A percentile compares a stretch with the other conserved stretches of the same genome.
Evolutionary conservation across 2,113 vertebrate species (phyloP).

Genomic region (Oryzias melastigma): DNA sequence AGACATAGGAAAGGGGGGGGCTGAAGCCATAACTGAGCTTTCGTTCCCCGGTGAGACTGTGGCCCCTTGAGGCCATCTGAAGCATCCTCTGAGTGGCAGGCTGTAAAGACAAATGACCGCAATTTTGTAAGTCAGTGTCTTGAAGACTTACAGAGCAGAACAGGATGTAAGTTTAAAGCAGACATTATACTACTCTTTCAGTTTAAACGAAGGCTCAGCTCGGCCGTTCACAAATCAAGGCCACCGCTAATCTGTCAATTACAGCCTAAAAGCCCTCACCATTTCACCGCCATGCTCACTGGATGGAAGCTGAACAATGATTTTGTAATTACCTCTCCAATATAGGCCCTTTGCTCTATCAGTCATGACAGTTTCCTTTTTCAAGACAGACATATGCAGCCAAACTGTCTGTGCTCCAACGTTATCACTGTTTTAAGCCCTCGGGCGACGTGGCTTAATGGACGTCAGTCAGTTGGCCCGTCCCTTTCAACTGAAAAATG

Average conservation of each 20-base stretch:
- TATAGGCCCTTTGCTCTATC: conserved; percentile 14
- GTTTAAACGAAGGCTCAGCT: conserved; percentile 40
- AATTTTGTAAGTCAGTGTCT: conserved; percentile 27
- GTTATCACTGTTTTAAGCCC: conserved; percentile 4
- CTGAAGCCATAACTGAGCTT: conserved; percentile 38
- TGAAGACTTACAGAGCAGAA: conserved; percentile 28
- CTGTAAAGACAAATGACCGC: conserved; percentile 53
- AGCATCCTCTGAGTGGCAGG: conserved; percentile 45
- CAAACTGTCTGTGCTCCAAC: background rate
- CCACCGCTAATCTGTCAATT: conserved; percentile 60
- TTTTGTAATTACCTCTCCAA: conserved; percentile 32
- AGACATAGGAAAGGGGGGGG: conserved; percentile 26
- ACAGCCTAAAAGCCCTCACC: conserved; percentile 47
- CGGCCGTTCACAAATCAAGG: conserved; percentile 53
- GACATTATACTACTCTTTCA: conserved; percentile 11
- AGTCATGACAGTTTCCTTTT: conserved; percentile 10
- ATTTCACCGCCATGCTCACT: conserved; percentile 29
- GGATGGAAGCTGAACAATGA: conserved; percentile 16
- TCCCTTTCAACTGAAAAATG: conserved; percentile 6
- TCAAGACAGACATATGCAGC: background rate
- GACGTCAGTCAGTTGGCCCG: background rate
- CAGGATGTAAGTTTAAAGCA: conserved; percentile 17
- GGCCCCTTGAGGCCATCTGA: conserved; percentile 49
- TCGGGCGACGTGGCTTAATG: background rate
- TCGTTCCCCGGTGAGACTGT: conserved; percentile 52